These are phyloP conservation scores for Bradypodion pumilum DNA, from an alignment of 2,797 vertebrate species.

Conservation along the genomic window DNA sequence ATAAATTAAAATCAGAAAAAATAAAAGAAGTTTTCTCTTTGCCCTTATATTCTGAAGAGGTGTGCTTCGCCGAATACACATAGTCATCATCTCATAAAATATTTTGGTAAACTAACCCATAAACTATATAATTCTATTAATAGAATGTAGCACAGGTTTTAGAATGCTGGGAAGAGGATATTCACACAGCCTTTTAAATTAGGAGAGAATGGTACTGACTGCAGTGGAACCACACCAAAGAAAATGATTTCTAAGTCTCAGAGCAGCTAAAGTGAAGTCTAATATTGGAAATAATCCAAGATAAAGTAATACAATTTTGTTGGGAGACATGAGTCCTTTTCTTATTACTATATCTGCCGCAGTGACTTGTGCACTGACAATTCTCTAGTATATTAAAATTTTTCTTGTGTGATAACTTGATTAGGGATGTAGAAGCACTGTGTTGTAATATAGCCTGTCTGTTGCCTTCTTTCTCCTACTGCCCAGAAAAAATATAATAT, in stretches of 20 bases:
- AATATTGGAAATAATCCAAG: conserved; percentile 14
- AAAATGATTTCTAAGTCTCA: not conserved
- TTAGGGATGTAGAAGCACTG: conserved; percentile 7
- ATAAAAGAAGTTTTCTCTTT: no score
- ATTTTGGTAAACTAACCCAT: not conserved
- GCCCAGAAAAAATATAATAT: not conserved
- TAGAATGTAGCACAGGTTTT: not conserved
- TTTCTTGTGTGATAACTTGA: not conserved
- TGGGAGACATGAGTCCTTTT: conserved; percentile 2
- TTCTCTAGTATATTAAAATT: not conserved
- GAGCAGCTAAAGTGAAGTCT: not conserved
- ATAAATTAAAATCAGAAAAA: no score
- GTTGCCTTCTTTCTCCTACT: not conserved
- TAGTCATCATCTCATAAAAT: no score
- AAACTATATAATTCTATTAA: not conserved
- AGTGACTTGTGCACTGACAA: conserved; percentile 22
- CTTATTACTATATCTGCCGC: not conserved
- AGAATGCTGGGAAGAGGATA: not conserved
- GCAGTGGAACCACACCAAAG: not conserved
- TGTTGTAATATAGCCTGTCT: not conserved
- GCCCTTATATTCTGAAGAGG: no score
- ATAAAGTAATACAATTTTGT: conserved; percentile 8
- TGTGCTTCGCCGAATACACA: no score
- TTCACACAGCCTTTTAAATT: not conserved
- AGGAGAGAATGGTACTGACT: not conserved